Conservation (phyloP, 2,113 vertebrate species). For the Proterorhinus semilunaris region DNA sequence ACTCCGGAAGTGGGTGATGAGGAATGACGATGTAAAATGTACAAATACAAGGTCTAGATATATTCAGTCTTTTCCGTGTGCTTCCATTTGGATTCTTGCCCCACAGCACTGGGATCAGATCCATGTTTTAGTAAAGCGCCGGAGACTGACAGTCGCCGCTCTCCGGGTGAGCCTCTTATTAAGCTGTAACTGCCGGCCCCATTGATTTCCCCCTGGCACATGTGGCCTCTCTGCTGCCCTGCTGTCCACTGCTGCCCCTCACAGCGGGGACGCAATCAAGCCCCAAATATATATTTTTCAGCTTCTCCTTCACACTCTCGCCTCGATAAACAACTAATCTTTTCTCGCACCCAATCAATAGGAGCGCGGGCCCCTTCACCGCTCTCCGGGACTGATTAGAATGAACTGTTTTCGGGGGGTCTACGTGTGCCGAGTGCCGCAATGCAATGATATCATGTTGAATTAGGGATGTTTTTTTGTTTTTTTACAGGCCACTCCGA, state of each 20-base stretch:
- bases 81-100: background rate
- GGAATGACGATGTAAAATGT: too few species aligned
- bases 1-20: too few species aligned
- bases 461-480: constrained; percentile 28
- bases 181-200: constrained; percentile 25
- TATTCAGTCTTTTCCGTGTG: background rate
- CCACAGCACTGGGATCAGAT: background rate
- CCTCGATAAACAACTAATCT: constrained; percentile 71
- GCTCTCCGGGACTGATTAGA: constrained; percentile 69
- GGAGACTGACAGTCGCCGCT: constrained; percentile 12
- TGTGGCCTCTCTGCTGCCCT: constrained; percentile 53
- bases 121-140: background rate
- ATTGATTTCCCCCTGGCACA: constrained; percentile 67
- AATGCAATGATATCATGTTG: constrained; percentile 43
- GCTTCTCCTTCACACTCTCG: constrained; percentile 54
- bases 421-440: constrained; percentile 49
- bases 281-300: constrained; percentile 59
- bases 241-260: constrained; percentile 27
- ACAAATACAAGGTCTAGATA: too few species aligned
- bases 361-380: constrained; percentile 46
- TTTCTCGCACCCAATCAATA: constrained; percentile 68
- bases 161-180: constrained; percentile 39
- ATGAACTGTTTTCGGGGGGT: constrained; percentile 61
- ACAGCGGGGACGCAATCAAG: constrained; percentile 65
- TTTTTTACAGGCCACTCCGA: constrained; percentile 20